Evolutionary conservation across 1,140 invertebrate species (phyloP).

Genomic region (Ectropis grisescens): DNA sequence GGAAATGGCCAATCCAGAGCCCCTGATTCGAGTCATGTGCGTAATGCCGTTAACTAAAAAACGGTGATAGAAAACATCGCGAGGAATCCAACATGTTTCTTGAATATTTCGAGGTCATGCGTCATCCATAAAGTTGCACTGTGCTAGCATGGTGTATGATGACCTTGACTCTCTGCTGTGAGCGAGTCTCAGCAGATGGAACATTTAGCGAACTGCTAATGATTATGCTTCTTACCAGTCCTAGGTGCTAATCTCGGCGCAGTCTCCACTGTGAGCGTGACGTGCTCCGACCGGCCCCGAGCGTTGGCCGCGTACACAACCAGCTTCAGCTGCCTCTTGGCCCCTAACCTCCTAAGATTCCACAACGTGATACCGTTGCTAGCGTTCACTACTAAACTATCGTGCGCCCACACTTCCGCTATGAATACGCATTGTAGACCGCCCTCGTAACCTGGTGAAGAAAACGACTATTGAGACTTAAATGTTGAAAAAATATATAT

Average conservation of each 20-base stretch:
- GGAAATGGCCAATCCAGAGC: too few species aligned
- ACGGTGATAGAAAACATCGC: too few species aligned
- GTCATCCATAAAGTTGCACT: too few species aligned
- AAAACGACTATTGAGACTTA: neutral
- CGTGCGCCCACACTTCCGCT: slow-evolving; percentile 76
- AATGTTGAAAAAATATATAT: neutral
- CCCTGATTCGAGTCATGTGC: too few species aligned
- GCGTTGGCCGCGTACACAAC: slow-evolving; percentile 74
- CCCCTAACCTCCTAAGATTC: slow-evolving; percentile 67
- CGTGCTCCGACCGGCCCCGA: slow-evolving; percentile 73
- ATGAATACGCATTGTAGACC: slow-evolving; percentile 88
- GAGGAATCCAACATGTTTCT: too few species aligned
- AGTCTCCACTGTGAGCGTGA: slow-evolving; percentile 68
- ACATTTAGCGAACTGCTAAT: too few species aligned
- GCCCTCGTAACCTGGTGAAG: slow-evolving; percentile 82
- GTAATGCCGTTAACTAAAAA: too few species aligned
- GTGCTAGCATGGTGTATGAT: too few species aligned
- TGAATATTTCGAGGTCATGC: too few species aligned
- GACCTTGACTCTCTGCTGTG: too few species aligned
- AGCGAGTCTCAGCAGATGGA: too few species aligned
- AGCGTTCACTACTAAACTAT: slow-evolving; percentile 62
- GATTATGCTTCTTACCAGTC: slow-evolving; percentile 36
- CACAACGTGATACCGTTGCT: slow-evolving; percentile 63
- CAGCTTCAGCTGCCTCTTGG: slow-evolving; percentile 58
- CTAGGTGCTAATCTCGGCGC: slow-evolving; percentile 37